Percentiles rank a stretch among this genome's conserved stretches.
These are phyloP conservation scores for Myotis brandtii DNA, from an alignment of 2,113 vertebrate species.

Conservation along the genomic window DNA sequence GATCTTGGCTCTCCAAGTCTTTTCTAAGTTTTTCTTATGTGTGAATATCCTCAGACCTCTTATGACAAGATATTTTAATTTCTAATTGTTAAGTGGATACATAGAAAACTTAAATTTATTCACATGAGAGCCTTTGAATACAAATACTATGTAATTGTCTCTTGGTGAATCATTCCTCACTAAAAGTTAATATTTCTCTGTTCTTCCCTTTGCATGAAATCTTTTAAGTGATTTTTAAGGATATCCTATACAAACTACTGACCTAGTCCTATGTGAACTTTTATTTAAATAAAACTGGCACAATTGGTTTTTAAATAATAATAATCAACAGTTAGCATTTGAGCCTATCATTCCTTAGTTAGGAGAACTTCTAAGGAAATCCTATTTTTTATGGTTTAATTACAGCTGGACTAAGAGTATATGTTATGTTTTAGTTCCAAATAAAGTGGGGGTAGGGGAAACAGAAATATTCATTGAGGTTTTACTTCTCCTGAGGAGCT, in stretches of 20 bases:
- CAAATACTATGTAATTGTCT: conserved; percentile 19
- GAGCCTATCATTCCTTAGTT: background rate
- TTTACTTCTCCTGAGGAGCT: background rate
- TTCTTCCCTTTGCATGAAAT: background rate
- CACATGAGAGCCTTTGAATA: conserved; percentile 1
- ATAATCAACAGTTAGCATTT: background rate
- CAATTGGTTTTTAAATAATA: conserved; percentile 45
- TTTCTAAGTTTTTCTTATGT: conserved; percentile 4
- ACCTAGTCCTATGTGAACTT: conserved; percentile 35
- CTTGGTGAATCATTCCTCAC: background rate
- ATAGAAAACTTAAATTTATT: conserved; percentile 48
- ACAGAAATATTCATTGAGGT: conserved; percentile 45
- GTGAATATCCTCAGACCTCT: background rate
- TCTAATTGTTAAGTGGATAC: conserved; percentile 16
- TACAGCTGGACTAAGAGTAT: conserved; percentile 14
- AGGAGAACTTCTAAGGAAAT: conserved; percentile 7
- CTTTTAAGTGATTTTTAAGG: conserved; percentile 52
- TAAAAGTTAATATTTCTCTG: conserved; percentile 4
- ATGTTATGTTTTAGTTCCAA: conserved; percentile 48
- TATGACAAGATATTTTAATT: conserved; percentile 39
- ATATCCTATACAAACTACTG: conserved; percentile 8
- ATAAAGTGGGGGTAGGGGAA: background rate
- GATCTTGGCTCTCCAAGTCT: background rate
- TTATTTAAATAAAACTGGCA: conserved; percentile 13
- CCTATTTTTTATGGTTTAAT: background rate